These are phyloP conservation scores for Ferrisia virgata DNA, from an alignment of 2,888 invertebrate species.

Conservation along the genomic window DNA sequence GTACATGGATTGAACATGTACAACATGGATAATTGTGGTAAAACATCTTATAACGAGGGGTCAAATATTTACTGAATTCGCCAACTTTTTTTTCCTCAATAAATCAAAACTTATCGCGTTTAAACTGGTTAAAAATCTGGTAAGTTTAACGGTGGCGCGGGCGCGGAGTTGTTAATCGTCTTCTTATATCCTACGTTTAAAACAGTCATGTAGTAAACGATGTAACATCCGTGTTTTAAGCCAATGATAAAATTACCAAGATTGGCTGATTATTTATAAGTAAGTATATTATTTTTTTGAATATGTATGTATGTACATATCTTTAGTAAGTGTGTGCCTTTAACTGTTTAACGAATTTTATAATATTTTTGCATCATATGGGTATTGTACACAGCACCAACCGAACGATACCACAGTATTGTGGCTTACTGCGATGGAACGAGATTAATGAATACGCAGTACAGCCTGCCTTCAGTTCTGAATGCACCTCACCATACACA, in stretches of 20 bases:
- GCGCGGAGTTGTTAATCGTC: background rate
- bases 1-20: background rate
- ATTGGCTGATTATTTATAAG: background rate
- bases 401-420: background rate
- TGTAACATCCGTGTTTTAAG: slow-evolving; percentile 13
- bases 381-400: background rate
- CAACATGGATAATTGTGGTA: background rate
- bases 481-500: too few relatives aligned
- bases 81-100: background rate
- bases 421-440: background rate
- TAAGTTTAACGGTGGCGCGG: background rate
- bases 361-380: background rate
- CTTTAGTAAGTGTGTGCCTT: too few relatives aligned
- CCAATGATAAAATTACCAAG: background rate
- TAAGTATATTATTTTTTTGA: background rate
- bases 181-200: too few relatives aligned
- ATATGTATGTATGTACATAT: too few relatives aligned
- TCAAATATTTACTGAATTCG: background rate
- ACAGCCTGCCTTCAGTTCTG: background rate
- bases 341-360: background rate
- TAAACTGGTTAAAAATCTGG: background rate
- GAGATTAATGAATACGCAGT: slow-evolving; percentile 1
- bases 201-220: background rate
- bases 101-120: background rate
- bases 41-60: background rate